A percentile compares a stretch with the other conserved stretches of the same genome.
phyloP scores from a whole-genome alignment of 2,888 invertebrate genomes.

The Philonicus albiceps region DNA sequence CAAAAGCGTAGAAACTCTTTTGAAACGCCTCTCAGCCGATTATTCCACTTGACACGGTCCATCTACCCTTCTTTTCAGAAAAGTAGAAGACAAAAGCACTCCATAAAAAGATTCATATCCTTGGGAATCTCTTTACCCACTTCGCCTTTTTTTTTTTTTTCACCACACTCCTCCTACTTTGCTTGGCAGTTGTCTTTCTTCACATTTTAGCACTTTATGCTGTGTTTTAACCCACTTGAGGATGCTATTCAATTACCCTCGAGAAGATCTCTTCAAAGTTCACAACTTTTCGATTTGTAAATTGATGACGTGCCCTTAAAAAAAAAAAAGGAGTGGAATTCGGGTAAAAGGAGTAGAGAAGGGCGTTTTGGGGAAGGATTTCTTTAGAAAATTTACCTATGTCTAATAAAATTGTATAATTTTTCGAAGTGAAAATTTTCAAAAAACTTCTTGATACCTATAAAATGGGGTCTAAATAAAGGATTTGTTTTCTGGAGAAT shows the following conservation, averaged over 20 bases:
- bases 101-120: conserved; percentile 31
- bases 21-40: neutral
- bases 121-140: conserved; percentile 36
- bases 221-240: conserved; percentile 7
- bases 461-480: too few relatives aligned
- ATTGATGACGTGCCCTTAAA: conserved; percentile 12
- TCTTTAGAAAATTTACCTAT: neutral
- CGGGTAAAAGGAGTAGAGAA: neutral
- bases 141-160: conserved; percentile 1
- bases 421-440: neutral
- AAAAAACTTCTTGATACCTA: too few relatives aligned
- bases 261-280: conserved; percentile 20
- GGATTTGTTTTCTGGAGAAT: too few relatives aligned
- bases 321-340: neutral
- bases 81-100: conserved; percentile 29
- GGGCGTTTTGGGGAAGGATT: neutral
- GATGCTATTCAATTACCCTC: conserved; percentile 34
- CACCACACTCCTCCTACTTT: neutral
- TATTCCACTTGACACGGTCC: conserved; percentile 30
- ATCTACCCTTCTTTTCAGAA: conserved; percentile 6
- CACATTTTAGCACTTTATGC: neutral
- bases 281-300: conserved; percentile 40
- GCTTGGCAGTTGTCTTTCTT: conserved; percentile 22
- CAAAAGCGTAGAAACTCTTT: neutral
- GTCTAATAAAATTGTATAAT: neutral